Percentiles rank a stretch among this genome's conserved stretches.
phyloP scores from a whole-genome alignment of 2,797 vertebrate species.

The Peromyscus eremicus region DNA sequence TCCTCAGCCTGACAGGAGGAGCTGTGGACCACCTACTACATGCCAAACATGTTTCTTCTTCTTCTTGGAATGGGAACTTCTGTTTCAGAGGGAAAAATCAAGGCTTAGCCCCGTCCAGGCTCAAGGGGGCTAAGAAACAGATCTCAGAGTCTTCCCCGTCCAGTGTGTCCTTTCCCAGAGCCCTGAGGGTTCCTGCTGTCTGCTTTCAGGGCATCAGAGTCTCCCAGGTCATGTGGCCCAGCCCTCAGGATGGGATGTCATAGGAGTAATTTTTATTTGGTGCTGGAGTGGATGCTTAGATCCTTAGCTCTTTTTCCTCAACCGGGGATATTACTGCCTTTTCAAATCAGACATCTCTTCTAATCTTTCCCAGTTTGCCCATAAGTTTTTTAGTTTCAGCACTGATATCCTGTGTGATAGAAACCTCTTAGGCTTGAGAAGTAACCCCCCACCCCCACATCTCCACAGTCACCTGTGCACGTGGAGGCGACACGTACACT shows the following conservation, averaged over 20 bases:
- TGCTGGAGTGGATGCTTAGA: not conserved
- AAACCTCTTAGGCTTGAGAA: not conserved
- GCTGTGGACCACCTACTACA: not conserved
- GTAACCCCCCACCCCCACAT: not conserved
- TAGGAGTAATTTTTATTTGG: not conserved
- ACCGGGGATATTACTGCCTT: not conserved
- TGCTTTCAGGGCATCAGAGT: not conserved
- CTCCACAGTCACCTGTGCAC: rapidly evolving
- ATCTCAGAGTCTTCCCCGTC: not conserved
- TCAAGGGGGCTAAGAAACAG: not conserved
- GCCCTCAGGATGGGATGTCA: not conserved
- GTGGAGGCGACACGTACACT: not conserved
- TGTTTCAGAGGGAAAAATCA: not conserved
- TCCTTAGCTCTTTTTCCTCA: not conserved
- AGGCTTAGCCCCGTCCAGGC: not conserved
- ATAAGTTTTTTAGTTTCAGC: not conserved
- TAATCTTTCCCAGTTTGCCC: not conserved
- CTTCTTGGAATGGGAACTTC: not conserved
- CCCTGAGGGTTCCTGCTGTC: not conserved
- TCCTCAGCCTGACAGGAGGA: not conserved
- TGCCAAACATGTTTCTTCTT: not conserved
- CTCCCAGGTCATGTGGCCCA: not conserved
- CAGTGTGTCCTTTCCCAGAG: not conserved
- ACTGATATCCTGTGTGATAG: not conserved
- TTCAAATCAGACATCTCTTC: not conserved